Conservation (phyloP, 2,113 vertebrate species). For the Tetraodon nigroviridis region DNA sequence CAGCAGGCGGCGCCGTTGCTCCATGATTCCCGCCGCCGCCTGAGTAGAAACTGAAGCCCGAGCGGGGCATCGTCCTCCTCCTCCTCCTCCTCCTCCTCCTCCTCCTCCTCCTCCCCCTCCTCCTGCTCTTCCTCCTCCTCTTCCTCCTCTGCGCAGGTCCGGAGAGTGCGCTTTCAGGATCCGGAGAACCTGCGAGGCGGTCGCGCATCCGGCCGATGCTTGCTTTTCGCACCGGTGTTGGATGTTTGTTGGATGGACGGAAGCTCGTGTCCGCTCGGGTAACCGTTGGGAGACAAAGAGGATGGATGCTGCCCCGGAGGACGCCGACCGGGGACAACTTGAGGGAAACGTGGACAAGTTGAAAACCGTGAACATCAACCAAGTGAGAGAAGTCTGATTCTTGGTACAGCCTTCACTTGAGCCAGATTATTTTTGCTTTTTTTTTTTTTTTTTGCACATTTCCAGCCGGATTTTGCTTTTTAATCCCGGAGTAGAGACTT, state of each 20-base stretch:
- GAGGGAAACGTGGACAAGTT: not conserved
- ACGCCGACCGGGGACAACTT: not conserved
- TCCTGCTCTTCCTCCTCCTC: too few species aligned
- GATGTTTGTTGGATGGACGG: conserved; percentile 31
- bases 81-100: too few species aligned
- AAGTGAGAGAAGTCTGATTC: not conserved
- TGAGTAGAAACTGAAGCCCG: not conserved
- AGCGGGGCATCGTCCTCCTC: too few species aligned
- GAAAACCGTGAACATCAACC: not conserved
- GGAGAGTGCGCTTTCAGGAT: not conserved
- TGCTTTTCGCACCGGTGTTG: conserved; percentile 3
- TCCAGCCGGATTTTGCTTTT: too few species aligned
- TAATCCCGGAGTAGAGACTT: too few species aligned
- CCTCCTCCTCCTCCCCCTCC: too few species aligned
- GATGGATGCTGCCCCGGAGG: conserved; percentile 13
- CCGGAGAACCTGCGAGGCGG: not conserved
- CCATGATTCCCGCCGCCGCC: not conserved
- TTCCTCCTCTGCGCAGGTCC: not conserved
- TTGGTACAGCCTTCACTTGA: not conserved
- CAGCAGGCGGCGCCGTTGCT: conserved; percentile 46
- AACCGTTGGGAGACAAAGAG: conserved; percentile 49
- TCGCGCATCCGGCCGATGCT: not conserved
- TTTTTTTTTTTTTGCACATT: too few species aligned
- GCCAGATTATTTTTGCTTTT: not conserved
- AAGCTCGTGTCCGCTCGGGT: conserved; percentile 8